Conservation (phyloP, 2,888 invertebrate genomes). For the Crocallis elinguaria region DNA sequence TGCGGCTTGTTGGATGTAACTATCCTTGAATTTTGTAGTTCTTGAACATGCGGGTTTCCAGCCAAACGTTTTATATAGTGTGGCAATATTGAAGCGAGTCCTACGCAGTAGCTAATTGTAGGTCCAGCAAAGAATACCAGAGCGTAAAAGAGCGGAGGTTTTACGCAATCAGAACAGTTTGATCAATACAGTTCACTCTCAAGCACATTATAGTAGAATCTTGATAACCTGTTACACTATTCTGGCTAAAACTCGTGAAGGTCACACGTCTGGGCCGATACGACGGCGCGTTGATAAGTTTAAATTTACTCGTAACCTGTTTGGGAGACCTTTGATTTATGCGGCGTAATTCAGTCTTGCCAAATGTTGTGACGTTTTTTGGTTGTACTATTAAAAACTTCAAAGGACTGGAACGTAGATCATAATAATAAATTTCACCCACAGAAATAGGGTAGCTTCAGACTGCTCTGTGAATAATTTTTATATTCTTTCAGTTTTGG, state of each 20-base stretch:
- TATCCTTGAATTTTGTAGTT: too few species aligned
- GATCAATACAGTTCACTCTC: not conserved
- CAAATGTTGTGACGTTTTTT: conserved; percentile 12
- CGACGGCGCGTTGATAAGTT: conserved; percentile 3
- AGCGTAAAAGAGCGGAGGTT: too few species aligned
- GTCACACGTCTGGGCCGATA: conserved; percentile 15
- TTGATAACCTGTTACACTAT: conserved; percentile 29
- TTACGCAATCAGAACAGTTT: too few species aligned
- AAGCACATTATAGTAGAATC: not conserved
- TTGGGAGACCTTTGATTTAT: conserved; percentile 10
- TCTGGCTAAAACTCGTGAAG: conserved; percentile 26
- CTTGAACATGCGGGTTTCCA: too few species aligned
- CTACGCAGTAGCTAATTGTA: too few species aligned
- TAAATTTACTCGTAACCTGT: not conserved
- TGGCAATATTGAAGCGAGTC: too few species aligned
- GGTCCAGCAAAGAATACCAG: too few species aligned
- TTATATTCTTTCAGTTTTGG: conserved; percentile 2
- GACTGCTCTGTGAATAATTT: not conserved
- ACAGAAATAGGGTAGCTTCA: conserved; percentile 1
- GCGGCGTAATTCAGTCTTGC: not conserved
- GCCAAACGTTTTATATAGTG: too few species aligned
- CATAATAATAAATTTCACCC: not conserved
- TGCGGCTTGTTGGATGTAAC: too few species aligned
- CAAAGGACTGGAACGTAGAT: conserved; percentile 3
- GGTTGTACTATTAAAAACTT: conserved; percentile 8